phyloP scores from a whole-genome alignment of 2,888 invertebrate species.

The Ochropacha duplaris region DNA sequence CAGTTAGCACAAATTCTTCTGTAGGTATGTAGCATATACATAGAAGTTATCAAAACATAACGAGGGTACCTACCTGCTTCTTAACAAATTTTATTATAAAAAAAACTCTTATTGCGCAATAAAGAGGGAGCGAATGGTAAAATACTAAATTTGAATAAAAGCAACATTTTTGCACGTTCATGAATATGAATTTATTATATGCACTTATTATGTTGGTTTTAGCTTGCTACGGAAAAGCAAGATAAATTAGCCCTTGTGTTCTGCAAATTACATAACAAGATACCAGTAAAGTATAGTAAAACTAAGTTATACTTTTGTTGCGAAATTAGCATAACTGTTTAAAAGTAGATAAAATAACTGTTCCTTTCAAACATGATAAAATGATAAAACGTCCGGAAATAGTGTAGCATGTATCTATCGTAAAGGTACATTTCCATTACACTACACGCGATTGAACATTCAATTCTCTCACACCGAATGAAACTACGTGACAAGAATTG shows the following conservation, averaged over 20 bases:
- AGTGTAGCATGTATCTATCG: slow-evolving; percentile 21
- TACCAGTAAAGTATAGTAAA: background rate
- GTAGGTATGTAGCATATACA: too few species aligned
- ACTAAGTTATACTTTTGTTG: slow-evolving; percentile 17
- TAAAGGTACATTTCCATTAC: slow-evolving; percentile 29
- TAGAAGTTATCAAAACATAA: too few species aligned
- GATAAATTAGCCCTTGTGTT: slow-evolving; percentile 20
- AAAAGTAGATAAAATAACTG: slow-evolving; percentile 14
- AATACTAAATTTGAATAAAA: slow-evolving; percentile 26
- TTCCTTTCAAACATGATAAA: slow-evolving; percentile 16
- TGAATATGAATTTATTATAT: slow-evolving; percentile 31
- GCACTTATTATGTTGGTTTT: slow-evolving; percentile 5
- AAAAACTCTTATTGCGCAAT: background rate
- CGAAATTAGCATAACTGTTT: slow-evolving; percentile 11
- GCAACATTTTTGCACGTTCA: slow-evolving; percentile 12
- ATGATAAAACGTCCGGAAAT: slow-evolving; percentile 25
- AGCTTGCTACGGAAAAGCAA: slow-evolving; percentile 17
- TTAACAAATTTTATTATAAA: background rate
- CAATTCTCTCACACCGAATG: slow-evolving; percentile 33
- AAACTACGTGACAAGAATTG: slow-evolving; percentile 43
- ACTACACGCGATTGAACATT: slow-evolving; percentile 36
- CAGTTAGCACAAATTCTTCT: too few species aligned
- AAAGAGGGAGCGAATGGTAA: background rate
- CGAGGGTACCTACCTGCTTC: too few species aligned
- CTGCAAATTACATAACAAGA: slow-evolving; percentile 11